Evolutionary conservation across 2,888 invertebrate species (phyloP).

Genomic region (Caenorhabditis sp.): DNA sequence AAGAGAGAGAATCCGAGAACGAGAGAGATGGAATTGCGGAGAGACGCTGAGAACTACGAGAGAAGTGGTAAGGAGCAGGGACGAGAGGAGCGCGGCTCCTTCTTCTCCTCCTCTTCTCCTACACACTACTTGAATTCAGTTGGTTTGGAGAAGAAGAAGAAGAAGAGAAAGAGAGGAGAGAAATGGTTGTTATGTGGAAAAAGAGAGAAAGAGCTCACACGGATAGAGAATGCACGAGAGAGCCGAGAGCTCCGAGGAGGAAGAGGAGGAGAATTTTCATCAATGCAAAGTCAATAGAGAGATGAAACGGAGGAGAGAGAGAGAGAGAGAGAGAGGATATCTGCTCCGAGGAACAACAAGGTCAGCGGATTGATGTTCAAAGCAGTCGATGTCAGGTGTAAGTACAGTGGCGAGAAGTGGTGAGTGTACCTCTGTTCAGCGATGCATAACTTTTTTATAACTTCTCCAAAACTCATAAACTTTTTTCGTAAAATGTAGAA

Average conservation of each 20-base stretch:
- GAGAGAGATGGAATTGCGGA: constrained; percentile 16
- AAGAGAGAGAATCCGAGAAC: constrained; percentile 11
- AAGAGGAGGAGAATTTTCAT: constrained; percentile 56
- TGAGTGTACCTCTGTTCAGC: too few relatives aligned
- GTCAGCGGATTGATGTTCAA: constrained; percentile 19
- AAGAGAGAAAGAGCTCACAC: constrained; percentile 37
- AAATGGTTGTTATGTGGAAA: constrained; percentile 54
- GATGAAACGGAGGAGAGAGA: constrained; percentile 15
- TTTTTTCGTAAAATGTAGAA: too few relatives aligned
- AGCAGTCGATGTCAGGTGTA: not conserved
- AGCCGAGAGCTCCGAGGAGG: constrained; percentile 15
- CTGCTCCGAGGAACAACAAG: constrained; percentile 19
- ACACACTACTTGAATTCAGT: constrained; percentile 56
- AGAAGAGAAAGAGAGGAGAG: constrained; percentile 12
- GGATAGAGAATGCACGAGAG: constrained; percentile 43
- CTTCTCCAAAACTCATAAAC: too few relatives aligned
- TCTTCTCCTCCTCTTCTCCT: constrained; percentile 38
- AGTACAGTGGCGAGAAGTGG: too few relatives aligned
- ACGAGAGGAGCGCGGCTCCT: constrained; percentile 53
- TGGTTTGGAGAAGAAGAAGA: constrained; percentile 3
- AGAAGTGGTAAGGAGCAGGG: constrained; percentile 36
- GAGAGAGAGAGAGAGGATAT: constrained; percentile 18
- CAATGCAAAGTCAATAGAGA: constrained; percentile 66
- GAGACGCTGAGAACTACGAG: constrained; percentile 8
- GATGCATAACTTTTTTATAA: too few relatives aligned